Conservation (phyloP, 2,888 invertebrate genomes). For the Pheosia tremula region DNA sequence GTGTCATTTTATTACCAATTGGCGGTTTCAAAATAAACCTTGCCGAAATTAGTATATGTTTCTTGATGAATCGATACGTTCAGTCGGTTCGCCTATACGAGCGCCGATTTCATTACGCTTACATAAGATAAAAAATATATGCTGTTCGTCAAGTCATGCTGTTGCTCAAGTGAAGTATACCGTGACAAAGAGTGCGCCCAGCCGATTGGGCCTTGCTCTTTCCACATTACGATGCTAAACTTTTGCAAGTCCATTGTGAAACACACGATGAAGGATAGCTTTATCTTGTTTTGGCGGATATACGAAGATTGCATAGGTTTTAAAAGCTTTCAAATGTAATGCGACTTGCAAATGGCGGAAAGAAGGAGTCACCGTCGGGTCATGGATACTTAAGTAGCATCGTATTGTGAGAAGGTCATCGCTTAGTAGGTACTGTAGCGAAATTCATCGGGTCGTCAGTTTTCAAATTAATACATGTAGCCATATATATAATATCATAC, state of each 20-base stretch:
- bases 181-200: constrained; percentile 21
- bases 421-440: no score
- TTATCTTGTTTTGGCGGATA: not conserved
- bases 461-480: no score
- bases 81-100: no score
- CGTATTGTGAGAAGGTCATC: no score
- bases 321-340: not conserved
- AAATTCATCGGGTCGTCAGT: no score
- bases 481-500: no score
- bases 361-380: no score
- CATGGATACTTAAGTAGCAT: no score
- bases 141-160: constrained; percentile 45
- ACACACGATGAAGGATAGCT: not conserved
- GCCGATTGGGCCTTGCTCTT: constrained; percentile 15
- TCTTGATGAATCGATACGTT: no score
- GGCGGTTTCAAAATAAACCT: no score
- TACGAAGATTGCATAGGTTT: not conserved
- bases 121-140: constrained; percentile 41
- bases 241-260: constrained; percentile 46
- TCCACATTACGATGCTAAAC: constrained; percentile 23
- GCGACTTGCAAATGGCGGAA: not conserved
- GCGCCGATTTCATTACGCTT: constrained; percentile 14
- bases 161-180: constrained; percentile 12
- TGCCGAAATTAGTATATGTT: no score
- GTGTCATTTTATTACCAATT: no score